phyloP scores from a whole-genome alignment of 1,140 invertebrate genomes.

The Oryzaephilus surinamensis region DNA sequence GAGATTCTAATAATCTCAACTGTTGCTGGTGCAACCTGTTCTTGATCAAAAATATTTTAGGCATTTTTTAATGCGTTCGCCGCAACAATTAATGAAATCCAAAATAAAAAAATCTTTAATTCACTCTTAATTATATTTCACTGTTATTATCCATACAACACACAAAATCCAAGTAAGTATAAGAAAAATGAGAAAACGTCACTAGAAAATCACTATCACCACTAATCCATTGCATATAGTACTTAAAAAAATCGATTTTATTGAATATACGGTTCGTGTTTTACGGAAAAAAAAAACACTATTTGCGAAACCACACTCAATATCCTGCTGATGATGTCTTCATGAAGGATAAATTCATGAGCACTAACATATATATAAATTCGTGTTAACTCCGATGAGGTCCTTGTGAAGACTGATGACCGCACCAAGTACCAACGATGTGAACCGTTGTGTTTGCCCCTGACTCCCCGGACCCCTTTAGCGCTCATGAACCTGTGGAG shows the following conservation, averaged over 20 bases:
- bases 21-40: constrained; percentile 82
- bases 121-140: too few relatives aligned
- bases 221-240: background rate
- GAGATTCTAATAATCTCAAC: constrained; percentile 63
- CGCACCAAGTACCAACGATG: constrained; percentile 27
- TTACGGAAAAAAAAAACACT: background rate
- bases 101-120: too few relatives aligned
- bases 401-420: constrained; percentile 35
- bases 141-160: background rate
- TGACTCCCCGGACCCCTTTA: constrained; percentile 12
- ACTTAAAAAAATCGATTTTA: background rate
- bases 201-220: background rate
- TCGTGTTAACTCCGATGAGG: constrained; percentile 19
- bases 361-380: too few relatives aligned
- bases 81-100: too few relatives aligned
- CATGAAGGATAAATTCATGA: too few relatives aligned
- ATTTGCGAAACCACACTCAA: too few relatives aligned
- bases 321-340: too few relatives aligned
- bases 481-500: constrained; percentile 23
- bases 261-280: too few relatives aligned
- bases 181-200: background rate
- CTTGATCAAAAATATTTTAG: constrained; percentile 83
- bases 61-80: constrained; percentile 50
- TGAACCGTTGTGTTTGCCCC: constrained; percentile 33
- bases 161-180: constrained; percentile 1